Conservation (phyloP, 35 echinoderm and acorn worm species). For the Heliocidaris erythrogramma region DNA sequence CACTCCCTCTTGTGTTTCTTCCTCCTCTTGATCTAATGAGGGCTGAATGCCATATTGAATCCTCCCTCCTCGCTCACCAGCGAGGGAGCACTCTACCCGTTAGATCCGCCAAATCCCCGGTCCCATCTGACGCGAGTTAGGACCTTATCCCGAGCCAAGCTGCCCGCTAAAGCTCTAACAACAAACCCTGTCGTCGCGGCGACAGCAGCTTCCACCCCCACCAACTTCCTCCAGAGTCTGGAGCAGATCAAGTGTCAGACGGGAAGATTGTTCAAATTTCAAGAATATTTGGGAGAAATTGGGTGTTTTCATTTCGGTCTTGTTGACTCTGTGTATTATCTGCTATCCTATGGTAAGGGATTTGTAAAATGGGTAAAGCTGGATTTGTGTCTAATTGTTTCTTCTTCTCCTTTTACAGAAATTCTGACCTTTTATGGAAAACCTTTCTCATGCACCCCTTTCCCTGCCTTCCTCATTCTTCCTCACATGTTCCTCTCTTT, state of each 20-base stretch:
- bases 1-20: background rate
- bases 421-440: background rate
- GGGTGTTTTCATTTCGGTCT: background rate
- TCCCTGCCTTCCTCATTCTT: background rate
- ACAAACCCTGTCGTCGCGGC: slow-evolving; percentile 44
- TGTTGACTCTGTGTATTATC: slow-evolving; percentile 14
- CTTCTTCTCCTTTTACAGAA: background rate
- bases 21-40: slow-evolving; percentile 31
- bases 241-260: slow-evolving; percentile 33
- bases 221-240: slow-evolving; percentile 22
- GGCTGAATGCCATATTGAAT: slow-evolving; percentile 33
- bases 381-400: background rate
- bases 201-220: slow-evolving; percentile 30
- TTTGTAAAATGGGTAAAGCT: background rate
- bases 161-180: slow-evolving; percentile 39
- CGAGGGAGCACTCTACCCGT: slow-evolving; percentile 20
- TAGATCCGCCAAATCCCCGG: slow-evolving; percentile 18
- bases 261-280: slow-evolving; percentile 4
- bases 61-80: slow-evolving; percentile 19
- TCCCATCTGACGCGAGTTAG: slow-evolving; percentile 49
- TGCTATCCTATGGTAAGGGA: background rate
- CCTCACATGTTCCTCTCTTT: background rate
- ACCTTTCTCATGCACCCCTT: background rate
- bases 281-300: slow-evolving; percentile 32
- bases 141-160: slow-evolving; percentile 22